Percentiles rank a stretch among this genome's conserved stretches.
Evolutionary conservation across 2,888 invertebrate genomes (phyloP).

Genomic region (Pyrrhosoma nymphula): DNA sequence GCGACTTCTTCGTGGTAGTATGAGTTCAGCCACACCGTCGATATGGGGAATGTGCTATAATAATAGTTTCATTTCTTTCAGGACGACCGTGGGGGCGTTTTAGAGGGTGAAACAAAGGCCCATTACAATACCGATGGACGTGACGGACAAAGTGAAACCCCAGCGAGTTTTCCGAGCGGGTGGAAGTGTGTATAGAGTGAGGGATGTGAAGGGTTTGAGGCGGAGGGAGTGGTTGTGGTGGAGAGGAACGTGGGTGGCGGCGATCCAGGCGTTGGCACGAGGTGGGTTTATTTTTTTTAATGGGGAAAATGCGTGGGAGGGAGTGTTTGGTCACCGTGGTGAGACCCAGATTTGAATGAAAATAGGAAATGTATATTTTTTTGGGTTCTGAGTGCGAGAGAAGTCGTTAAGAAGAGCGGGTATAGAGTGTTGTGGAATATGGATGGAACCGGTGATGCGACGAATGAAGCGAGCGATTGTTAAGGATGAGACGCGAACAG

Average conservation of each 20-base stretch:
- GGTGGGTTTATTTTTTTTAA: background rate
- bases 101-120: background rate
- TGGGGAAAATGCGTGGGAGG: background rate
- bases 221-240: background rate
- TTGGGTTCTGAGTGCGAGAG: background rate
- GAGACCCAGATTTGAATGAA: background rate
- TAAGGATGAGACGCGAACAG: too few relatives aligned
- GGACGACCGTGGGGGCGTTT: background rate
- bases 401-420: background rate
- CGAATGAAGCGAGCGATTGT: too few relatives aligned
- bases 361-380: background rate
- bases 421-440: background rate
- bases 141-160: background rate
- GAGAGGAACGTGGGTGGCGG: conserved; percentile 12
- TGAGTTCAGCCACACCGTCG: background rate
- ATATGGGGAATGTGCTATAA: background rate
- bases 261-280: background rate
- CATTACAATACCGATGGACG: background rate
- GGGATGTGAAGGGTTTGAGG: background rate
- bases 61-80: background rate
- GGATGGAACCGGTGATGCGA: background rate
- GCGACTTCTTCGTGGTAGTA: background rate
- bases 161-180: background rate
- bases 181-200: background rate
- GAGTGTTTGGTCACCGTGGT: background rate